phyloP scores from a whole-genome alignment of 2,888 invertebrate species.

The Epinotia ramella region DNA sequence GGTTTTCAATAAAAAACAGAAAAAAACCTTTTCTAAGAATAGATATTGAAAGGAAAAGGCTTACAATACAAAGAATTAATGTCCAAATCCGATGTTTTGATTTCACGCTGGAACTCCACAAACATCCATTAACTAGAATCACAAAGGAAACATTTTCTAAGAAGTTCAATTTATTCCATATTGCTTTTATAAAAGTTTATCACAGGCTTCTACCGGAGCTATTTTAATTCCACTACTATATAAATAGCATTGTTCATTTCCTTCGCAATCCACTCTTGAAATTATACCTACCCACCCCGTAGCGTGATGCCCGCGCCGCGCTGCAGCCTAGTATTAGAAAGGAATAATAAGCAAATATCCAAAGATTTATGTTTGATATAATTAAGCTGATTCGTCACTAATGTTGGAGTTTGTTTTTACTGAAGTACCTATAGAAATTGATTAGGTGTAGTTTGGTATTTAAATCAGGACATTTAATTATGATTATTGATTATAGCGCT shows the following conservation, averaged over 20 bases:
- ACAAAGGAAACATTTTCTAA: conserved; percentile 42
- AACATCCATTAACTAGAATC: conserved; percentile 39
- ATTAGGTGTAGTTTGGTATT: conserved; percentile 27
- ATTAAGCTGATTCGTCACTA: conserved; percentile 65
- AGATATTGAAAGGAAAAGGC: neutral
- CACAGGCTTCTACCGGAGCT: conserved; percentile 36
- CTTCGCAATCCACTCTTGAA: conserved; percentile 57
- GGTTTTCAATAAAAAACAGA: neutral
- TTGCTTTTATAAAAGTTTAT: conserved; percentile 44
- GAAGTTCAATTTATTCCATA: conserved; percentile 43
- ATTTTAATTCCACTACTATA: conserved; percentile 49
- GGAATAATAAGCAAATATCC: conserved; percentile 75
- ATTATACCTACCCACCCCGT: conserved; percentile 60
- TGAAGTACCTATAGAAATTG: conserved; percentile 30
- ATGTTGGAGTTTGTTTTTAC: conserved; percentile 59
- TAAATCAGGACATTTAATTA: conserved; percentile 17
- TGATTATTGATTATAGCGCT: neutral
- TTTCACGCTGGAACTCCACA: neutral
- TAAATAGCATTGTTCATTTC: conserved; percentile 61
- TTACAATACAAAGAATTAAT: neutral
- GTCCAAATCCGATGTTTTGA: neutral
- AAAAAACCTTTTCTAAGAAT: neutral
- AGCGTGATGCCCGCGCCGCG: conserved; percentile 68
- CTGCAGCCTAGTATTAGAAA: conserved; percentile 70
- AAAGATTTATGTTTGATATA: conserved; percentile 74